phyloP scores from a whole-genome alignment of 2,113 vertebrate genomes.

The Nettapus auritus region DNA sequence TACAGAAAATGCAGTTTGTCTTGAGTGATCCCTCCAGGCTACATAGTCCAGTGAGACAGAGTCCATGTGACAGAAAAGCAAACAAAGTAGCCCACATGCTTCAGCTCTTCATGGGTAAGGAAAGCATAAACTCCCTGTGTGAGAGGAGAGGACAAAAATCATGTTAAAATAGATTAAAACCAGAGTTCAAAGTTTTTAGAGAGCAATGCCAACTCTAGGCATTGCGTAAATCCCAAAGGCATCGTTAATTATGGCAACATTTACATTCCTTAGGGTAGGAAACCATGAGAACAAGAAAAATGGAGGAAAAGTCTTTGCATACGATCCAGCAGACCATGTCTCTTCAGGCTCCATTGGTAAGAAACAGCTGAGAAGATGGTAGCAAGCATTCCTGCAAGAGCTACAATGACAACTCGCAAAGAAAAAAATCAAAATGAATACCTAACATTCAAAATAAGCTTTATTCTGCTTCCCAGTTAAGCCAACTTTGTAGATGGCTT shows the following conservation, averaged over 20 bases:
- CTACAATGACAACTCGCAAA: neutral
- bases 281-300: neutral
- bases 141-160: neutral
- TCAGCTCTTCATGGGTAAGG: neutral
- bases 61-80: neutral
- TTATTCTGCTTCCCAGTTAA: constrained; percentile 7
- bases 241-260: neutral
- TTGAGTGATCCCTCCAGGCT: neutral
- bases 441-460: neutral
- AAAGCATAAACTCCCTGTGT: neutral
- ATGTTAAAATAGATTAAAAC: neutral
- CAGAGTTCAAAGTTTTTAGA: neutral
- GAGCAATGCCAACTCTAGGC: neutral
- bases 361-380: neutral
- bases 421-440: neutral
- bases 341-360: neutral
- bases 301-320: neutral
- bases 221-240: neutral
- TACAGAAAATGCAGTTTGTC: neutral
- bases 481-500: neutral
- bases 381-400: neutral
- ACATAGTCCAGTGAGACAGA: neutral
- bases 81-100: fast-evolving
- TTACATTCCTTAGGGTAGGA: neutral
- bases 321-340: neutral